Percentiles rank a stretch among this genome's conserved stretches.
Evolutionary conservation across 2,797 vertebrate genomes (phyloP).

Genomic region (Premnoplex brunnescens): DNA sequence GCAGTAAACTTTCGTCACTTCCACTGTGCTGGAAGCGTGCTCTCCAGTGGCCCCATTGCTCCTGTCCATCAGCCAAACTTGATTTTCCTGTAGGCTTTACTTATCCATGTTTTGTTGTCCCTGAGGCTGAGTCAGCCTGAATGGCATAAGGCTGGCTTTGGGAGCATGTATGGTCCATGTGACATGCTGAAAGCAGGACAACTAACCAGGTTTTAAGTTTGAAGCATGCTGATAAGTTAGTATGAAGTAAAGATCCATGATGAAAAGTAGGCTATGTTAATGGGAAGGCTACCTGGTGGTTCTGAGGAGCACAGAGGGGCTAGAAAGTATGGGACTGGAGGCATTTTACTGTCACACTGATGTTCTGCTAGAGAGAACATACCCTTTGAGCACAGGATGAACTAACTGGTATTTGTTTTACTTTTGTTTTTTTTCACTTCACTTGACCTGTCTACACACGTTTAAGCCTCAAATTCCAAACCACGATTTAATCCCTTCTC

Average conservation of each 20-base stretch:
- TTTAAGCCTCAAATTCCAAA: conserved; percentile 29
- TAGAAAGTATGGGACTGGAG: neutral
- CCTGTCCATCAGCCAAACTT: neutral
- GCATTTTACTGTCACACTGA: neutral
- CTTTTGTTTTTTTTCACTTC: neutral
- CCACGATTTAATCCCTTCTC: conserved; percentile 31
- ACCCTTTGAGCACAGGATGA: neutral
- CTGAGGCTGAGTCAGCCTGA: neutral
- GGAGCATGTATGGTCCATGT: fast-evolving
- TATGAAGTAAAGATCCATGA: neutral
- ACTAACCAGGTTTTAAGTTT: neutral
- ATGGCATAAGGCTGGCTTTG: neutral
- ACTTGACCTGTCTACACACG: neutral
- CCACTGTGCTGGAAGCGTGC: neutral
- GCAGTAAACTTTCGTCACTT: neutral
- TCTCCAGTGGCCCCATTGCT: neutral
- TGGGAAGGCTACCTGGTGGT: neutral
- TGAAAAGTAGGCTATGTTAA: neutral
- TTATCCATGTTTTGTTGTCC: neutral
- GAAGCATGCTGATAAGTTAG: neutral
- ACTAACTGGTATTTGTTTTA: neutral
- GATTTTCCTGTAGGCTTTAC: neutral
- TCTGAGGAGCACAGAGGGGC: neutral
- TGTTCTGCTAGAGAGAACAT: neutral
- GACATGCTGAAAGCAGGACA: neutral